A percentile compares a stretch with the other conserved stretches of the same genome.
Conservation (phyloP, 2,797 vertebrate genomes). For the Gymnoscopelus braueri region DNA sequence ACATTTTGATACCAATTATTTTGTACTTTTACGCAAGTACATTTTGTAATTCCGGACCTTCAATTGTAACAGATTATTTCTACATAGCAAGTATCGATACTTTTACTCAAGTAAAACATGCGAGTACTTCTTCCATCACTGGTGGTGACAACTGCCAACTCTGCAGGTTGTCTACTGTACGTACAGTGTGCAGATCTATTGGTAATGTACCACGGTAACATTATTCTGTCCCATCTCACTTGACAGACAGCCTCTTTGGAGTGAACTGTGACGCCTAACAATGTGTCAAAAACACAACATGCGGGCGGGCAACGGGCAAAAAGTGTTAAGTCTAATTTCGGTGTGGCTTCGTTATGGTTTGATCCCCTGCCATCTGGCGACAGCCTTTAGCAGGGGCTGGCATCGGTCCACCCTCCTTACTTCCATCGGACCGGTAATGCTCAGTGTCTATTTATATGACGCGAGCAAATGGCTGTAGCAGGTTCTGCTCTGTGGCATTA, state of each 20-base stretch:
- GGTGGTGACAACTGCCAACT: too few species aligned
- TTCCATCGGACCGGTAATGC: slow-evolving; percentile 76
- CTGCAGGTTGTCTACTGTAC: too few species aligned
- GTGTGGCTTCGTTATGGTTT: slow-evolving; percentile 62
- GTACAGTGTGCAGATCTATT: too few species aligned
- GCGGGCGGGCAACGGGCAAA: slow-evolving; percentile 32
- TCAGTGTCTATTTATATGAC: slow-evolving; percentile 81
- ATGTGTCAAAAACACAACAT: slow-evolving; percentile 47
- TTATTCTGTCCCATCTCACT: background rate
- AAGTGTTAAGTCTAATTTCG: slow-evolving; percentile 61
- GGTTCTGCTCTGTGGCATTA: slow-evolving; percentile 72
- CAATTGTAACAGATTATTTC: too few species aligned
- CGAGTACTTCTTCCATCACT: too few species aligned
- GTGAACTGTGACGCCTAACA: slow-evolving; percentile 33
- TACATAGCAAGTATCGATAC: too few species aligned
- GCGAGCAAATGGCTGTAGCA: slow-evolving; percentile 77
- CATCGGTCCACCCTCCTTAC: slow-evolving; percentile 72
- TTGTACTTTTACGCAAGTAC: too few species aligned
- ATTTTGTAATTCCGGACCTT: too few species aligned
- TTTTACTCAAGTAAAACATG: too few species aligned
- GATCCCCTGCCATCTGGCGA: slow-evolving; percentile 75
- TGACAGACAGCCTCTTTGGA: slow-evolving; percentile 10
- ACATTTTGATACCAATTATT: too few species aligned
- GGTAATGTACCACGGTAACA: too few species aligned
- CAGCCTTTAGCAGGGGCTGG: slow-evolving; percentile 73